A percentile compares a stretch with the other conserved stretches of the same genome.
Evolutionary conservation across 2,797 vertebrate genomes (phyloP).

Genomic region (Peromyscus eremicus): DNA sequence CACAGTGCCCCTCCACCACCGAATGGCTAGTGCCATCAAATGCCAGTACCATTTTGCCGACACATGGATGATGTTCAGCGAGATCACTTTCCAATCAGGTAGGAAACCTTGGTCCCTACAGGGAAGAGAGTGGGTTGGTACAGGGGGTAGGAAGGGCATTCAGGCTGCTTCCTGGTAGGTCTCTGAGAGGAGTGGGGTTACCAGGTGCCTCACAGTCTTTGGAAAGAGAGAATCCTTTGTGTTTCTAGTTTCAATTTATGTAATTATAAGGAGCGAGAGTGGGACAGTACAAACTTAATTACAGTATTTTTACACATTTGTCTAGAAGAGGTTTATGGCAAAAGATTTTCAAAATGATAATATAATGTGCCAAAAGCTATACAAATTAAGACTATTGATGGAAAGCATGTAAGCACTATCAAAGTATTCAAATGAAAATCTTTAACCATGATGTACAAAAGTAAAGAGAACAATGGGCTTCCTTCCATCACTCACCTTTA

Average conservation of each 20-base stretch:
- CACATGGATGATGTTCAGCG: constrained; percentile 99
- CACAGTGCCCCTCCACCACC: constrained; percentile 95
- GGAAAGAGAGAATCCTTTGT: not conserved
- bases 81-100: constrained; percentile 99
- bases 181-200: not conserved
- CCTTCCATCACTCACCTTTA: not conserved
- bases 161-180: not conserved
- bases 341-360: not conserved
- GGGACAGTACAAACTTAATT: not conserved
- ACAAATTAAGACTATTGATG: not conserved
- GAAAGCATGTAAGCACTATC: not conserved
- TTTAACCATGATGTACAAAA: not conserved
- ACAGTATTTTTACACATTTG: not conserved
- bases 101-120: constrained; percentile 1
- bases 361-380: not conserved
- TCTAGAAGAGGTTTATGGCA: not conserved
- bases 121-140: not conserved
- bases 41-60: constrained; percentile 98
- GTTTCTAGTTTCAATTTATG: not conserved
- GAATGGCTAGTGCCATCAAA: constrained; percentile 97
- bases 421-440: not conserved
- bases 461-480: not conserved
- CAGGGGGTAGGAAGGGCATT: not conserved
- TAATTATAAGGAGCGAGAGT: not conserved
- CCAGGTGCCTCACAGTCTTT: fast-evolving